Evolutionary conservation across 2,113 vertebrate genomes (phyloP).

Genomic region (Smithornis capensis): DNA sequence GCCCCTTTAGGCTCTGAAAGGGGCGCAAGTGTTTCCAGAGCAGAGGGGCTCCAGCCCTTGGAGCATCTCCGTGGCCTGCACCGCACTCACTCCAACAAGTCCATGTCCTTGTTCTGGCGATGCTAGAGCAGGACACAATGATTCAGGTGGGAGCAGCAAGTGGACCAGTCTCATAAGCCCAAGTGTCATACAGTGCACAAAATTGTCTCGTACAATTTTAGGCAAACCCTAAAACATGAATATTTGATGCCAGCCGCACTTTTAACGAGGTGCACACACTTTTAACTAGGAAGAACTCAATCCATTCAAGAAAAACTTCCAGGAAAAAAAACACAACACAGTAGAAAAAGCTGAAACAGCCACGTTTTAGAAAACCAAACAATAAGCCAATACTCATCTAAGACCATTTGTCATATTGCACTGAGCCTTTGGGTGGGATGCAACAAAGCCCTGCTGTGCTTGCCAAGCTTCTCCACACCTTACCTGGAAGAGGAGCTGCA

Average conservation of each 20-base stretch:
- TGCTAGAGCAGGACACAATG: not conserved
- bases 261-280: accelerated
- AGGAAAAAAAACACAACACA: accelerated
- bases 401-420: not conserved
- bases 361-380: accelerated
- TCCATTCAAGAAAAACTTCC: not conserved
- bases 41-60: not conserved
- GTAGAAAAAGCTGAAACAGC: not conserved
- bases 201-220: too few species aligned
- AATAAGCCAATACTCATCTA: not conserved
- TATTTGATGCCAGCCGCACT: not conserved
- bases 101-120: not conserved
- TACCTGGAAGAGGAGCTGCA: not conserved
- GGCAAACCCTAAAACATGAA: not conserved
- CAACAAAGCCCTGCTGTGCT: not conserved
- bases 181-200: accelerated
- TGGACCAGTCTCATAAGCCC: accelerated
- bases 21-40: not conserved
- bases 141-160: not conserved
- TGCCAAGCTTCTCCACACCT: not conserved
- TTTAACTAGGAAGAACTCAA: not conserved
- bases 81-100: not conserved
- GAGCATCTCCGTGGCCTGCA: not conserved
- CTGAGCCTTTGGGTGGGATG: accelerated
- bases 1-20: not conserved